Base-by-base conservation (phyloP, 1,140 invertebrate species). In the Leptinotarsa undecemlineata region DNA sequence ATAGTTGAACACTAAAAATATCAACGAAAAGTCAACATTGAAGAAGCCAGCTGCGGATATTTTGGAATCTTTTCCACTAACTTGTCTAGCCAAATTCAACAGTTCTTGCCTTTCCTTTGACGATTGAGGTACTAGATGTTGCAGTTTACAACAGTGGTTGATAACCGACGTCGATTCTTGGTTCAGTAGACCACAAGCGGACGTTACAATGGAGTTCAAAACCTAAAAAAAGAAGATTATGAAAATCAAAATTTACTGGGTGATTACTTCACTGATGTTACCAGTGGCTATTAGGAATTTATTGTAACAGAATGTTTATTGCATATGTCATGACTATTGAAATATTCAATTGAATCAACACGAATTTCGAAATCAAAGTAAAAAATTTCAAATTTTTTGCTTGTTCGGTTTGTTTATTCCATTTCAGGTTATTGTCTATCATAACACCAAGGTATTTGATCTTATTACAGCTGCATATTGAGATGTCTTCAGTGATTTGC, bases 21-120 rank as follows among this genome's bases (percentile, higher is more conserved):
- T 71, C 57, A 75, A 51, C 3, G 66, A 66, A 57, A 72, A 75
- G 33, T 75, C 74, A 23, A 75, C 74, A 26, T 72, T 64, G 26
- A 75, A 75, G 48, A 75, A 75, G 48, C 70, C 74, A 17, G 74
- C 70, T 20, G 74, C 74, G 1, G 74, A 72, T 64, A 75, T 68
- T 60, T 57, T 68, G 4, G 66, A 23, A 20, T 8, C 21, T 17
- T 69, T 48, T 67, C 64, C 20, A 15, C 60, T 72, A n/a, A 71
- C 48, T 72, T 75, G 69, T 42, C 68, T 33, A 14, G 74, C 62
- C 51, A 75, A 57, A 47, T 72, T 64, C n/a, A 71, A 48, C 15
- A 75, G 33, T 19, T 72, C 62, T 15, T 68, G 47, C n/a, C 74
- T 66, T 68, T 72, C 51, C 48, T 62, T 15, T 15, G 60, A 48